Evolutionary conservation across 2,888 invertebrate genomes (phyloP).

Genomic region (Clistopyga incitator): DNA sequence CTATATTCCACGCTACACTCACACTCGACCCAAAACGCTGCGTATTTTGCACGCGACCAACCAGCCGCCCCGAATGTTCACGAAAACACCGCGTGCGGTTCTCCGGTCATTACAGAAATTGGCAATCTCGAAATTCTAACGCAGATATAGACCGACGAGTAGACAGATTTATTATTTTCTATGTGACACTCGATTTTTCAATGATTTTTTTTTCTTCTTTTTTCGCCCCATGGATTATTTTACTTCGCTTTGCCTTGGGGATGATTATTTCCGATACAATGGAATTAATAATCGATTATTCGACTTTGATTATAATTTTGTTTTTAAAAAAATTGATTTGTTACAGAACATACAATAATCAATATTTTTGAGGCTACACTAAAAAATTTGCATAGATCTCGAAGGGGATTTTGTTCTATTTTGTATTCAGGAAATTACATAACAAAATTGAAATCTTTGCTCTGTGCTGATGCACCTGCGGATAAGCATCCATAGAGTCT

Average conservation of each 20-base stretch:
- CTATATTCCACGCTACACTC: slow-evolving; percentile 29
- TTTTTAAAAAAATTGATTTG: too few relatives aligned
- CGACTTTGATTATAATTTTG: too few relatives aligned
- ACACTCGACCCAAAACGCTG: background rate
- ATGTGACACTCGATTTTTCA: slow-evolving; percentile 6
- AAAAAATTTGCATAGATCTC: background rate
- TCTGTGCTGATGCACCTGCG: background rate
- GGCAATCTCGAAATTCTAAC: slow-evolving; percentile 33
- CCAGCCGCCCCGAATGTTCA: background rate
- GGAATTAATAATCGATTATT: too few relatives aligned
- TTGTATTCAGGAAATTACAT: background rate
- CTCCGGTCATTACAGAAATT: slow-evolving; percentile 30
- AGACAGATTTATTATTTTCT: slow-evolving; percentile 8
- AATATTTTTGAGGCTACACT: background rate
- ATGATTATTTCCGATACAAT: background rate
- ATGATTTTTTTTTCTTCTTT: too few relatives aligned
- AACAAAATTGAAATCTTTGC: background rate
- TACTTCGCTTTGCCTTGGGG: background rate
- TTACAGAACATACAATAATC: too few relatives aligned
- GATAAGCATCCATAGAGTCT: background rate
- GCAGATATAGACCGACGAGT: background rate
- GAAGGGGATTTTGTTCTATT: background rate
- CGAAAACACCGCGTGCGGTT: slow-evolving; percentile 26
- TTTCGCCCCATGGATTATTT: background rate
- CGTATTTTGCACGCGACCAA: slow-evolving; percentile 28